These are phyloP conservation scores for Troilus luridus DNA, from an alignment of 2,888 invertebrate species.

Conservation along the genomic window DNA sequence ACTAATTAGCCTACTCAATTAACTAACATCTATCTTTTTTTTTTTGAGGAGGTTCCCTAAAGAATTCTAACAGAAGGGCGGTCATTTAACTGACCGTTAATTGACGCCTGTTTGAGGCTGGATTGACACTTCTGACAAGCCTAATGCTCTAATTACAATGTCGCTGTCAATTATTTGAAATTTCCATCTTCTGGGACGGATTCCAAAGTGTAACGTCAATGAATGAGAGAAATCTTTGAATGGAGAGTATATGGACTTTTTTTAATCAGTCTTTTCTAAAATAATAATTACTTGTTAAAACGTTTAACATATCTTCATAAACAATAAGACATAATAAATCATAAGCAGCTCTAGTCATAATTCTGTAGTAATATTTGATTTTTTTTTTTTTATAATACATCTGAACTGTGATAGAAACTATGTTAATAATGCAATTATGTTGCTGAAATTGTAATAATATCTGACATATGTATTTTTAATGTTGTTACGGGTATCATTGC, in stretches of 20 bases:
- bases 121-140: conserved; percentile 6
- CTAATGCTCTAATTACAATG: neutral
- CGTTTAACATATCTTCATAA: too few relatives aligned
- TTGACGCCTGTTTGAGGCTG: neutral
- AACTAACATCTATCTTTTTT: neutral
- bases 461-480: too few relatives aligned
- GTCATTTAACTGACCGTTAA: conserved; percentile 16
- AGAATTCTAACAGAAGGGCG: neutral
- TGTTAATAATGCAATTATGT: too few relatives aligned
- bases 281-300: too few relatives aligned
- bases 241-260: neutral
- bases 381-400: too few relatives aligned
- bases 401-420: too few relatives aligned
- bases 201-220: neutral
- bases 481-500: too few relatives aligned
- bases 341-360: too few relatives aligned
- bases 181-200: neutral
- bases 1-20: neutral
- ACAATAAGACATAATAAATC: too few relatives aligned
- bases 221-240: neutral
- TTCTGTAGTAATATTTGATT: too few relatives aligned
- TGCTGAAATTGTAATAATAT: too few relatives aligned
- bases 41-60: neutral
- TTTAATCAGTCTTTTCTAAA: too few relatives aligned
- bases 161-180: conserved; percentile 20